A percentile compares a stretch with the other conserved stretches of the same genome.
Conservation (phyloP, 1,140 invertebrate species). For the Lethocerus indicus region DNA sequence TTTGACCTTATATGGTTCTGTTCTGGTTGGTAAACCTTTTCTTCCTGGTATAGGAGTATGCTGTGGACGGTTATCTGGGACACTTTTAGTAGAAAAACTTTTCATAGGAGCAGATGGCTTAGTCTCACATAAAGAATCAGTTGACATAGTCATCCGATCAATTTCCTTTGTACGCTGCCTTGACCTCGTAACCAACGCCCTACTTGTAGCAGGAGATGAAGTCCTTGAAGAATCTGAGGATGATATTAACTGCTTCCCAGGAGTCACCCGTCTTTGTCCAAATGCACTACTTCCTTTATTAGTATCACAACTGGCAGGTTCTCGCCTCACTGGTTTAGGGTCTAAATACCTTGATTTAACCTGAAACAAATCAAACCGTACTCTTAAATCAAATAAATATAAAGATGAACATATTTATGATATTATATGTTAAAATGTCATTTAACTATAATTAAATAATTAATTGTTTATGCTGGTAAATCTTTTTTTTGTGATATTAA, state of each 20-base stretch:
- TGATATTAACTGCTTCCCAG: slow-evolving; percentile 25
- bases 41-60: no score
- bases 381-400: not conserved
- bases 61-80: not conserved
- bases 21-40: no score
- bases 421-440: no score
- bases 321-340: slow-evolving; percentile 21
- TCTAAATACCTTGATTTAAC: slow-evolving; percentile 38
- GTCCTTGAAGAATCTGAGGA: slow-evolving; percentile 43
- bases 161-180: slow-evolving; percentile 7
- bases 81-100: not conserved
- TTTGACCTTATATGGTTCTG: no score
- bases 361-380: slow-evolving; percentile 12
- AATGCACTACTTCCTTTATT: not conserved
- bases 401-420: no score
- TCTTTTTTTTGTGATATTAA: no score
- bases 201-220: slow-evolving; percentile 43
- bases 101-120: not conserved
- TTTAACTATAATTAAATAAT: no score
- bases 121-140: not conserved
- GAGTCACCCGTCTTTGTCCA: slow-evolving; percentile 1
- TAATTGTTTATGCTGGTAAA: no score
- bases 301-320: no score
- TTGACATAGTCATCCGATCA: not conserved
- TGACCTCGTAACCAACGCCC: slow-evolving; percentile 19